These are phyloP conservation scores for Dendroctonus ponderosae DNA, from an alignment of 1,140 invertebrate genomes.

Conservation along the genomic window DNA sequence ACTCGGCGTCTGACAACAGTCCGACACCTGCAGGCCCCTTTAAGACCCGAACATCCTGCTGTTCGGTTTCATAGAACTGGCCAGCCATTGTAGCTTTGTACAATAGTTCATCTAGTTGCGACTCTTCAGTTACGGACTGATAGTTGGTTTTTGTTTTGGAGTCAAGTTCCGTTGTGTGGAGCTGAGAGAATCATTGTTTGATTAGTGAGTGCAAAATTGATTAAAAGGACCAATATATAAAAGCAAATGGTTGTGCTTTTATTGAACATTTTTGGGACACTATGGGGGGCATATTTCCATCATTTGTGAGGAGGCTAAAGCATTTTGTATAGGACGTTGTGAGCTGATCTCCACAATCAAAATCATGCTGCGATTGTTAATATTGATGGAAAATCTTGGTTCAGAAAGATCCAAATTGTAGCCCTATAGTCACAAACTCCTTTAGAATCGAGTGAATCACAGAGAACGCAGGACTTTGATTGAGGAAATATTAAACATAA, in stretches of 20 bases:
- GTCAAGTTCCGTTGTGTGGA: slow-evolving; percentile 87
- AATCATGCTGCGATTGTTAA: not conserved
- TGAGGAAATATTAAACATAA: slow-evolving; percentile 19
- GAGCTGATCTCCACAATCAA: not conserved
- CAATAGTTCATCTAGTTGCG: slow-evolving; percentile 92
- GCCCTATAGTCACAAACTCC: not conserved
- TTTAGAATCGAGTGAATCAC: not conserved
- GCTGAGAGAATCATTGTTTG: slow-evolving; percentile 52
- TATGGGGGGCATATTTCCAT: not conserved
- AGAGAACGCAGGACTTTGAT: not conserved
- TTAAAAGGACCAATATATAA: too few relatives aligned
- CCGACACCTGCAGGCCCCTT: slow-evolving; percentile 62
- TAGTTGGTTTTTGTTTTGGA: slow-evolving; percentile 86
- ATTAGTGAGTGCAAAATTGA: too few relatives aligned
- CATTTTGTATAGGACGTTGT: slow-evolving; percentile 1
- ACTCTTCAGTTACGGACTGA: slow-evolving; percentile 94
- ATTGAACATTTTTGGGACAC: too few relatives aligned
- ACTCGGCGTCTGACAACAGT: slow-evolving; percentile 65
- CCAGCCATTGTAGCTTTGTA: slow-evolving; percentile 90
- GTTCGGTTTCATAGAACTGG: slow-evolving; percentile 89
- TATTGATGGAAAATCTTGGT: not conserved
- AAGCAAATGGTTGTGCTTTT: too few relatives aligned
- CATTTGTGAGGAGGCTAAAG: not conserved
- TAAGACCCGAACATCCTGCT: slow-evolving; percentile 81
- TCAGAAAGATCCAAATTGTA: not conserved